Evolutionary conservation across 2,113 vertebrate species (phyloP).

Genomic region (Rousettus leschenaultii): DNA sequence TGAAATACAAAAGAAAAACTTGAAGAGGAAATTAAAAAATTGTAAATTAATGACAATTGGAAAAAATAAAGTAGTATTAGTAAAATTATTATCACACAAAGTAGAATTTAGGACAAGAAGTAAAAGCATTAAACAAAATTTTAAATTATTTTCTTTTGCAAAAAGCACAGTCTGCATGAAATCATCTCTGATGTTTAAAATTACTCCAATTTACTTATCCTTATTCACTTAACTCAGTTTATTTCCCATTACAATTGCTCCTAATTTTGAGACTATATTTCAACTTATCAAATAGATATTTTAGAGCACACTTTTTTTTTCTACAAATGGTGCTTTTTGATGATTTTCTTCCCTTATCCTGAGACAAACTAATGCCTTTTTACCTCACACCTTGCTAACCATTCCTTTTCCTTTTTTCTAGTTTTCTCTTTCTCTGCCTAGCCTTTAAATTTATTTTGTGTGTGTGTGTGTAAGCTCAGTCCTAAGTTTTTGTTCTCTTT

Average conservation of each 20-base stretch:
- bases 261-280: background rate
- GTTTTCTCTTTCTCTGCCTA: background rate
- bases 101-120: background rate
- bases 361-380: background rate
- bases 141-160: background rate
- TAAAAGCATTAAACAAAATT: background rate
- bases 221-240: background rate
- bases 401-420: background rate
- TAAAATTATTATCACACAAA: background rate
- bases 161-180: background rate
- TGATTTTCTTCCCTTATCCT: background rate
- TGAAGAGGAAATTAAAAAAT: background rate
- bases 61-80: background rate
- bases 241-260: background rate
- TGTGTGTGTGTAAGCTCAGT: background rate
- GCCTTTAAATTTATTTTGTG: background rate
- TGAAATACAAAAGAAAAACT: background rate
- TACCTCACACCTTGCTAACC: background rate
- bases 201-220: background rate
- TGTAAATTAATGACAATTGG: background rate
- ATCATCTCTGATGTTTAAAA: background rate
- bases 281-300: background rate
- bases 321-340: background rate
- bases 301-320: background rate
- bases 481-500: background rate